Base-by-base conservation (phyloP, 2,797 vertebrate species). In the Eupleurogrammus muticus region DNA sequence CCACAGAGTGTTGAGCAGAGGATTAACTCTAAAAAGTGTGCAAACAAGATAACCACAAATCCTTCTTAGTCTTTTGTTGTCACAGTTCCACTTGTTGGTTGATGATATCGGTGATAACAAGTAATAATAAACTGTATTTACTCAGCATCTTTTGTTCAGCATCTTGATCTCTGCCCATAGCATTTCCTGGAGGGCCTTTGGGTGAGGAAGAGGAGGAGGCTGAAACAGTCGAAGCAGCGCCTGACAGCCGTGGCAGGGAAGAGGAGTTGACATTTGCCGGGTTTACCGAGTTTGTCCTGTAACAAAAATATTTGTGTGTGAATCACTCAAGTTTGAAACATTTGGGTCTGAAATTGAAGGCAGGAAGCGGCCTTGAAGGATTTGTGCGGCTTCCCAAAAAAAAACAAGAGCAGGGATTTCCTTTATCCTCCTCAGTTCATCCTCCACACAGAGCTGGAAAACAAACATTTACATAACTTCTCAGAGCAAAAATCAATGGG, bases 221-320 rank as follows among this genome's bases (percentile, higher is more conserved):
- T 38, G 48, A 21, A 35, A 40, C 13, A 64, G 19, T 50, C 8
- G 5, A 56, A 50, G 28, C 13, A 42, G 38, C 16, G 62, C 56
- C 28, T 44, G 17, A 4, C 14, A 5, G 36, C 46, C 35, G 9
- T 20, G 46, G 16, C 20, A 46, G 35, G 9, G 47, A 9, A 56
- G 17, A 49, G 32, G 5, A 6, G 40, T 52, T 65, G 24, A 50
- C 24, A 51, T n/a, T 47, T 14, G 7, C 17, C 36, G 38, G 63
- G 4, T 13, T 47, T 20, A 3, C 28, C 6, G 28, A 28, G 6
- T 66, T 34, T 28, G 21, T 60, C 40, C 19, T 21, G 46, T 46
- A 62, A 66, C 59, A 47, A 54, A 54, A 76, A 60, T 13, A 72
- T 70, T 69, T 70, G 47, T 50, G 49, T 72, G 17, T 34, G 5